Evolutionary conservation across 2,113 vertebrate species (phyloP).

Genomic region (cattle (Bos taurus)): ARS-UCD2.0 NC_037329.1:945001-945500

Average conservation of each 20-base stretch:
- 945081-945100: background rate
- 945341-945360: background rate
- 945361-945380: background rate
- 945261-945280: background rate
- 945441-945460: background rate
- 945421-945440: background rate
- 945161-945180: background rate
- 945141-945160: background rate
- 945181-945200: background rate
- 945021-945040: background rate
- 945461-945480: background rate
- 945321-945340: background rate
- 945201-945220: background rate
- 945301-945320: background rate
- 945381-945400: background rate
- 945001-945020: background rate
- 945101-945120: background rate
- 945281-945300: background rate
- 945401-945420: background rate
- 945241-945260: background rate
- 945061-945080: background rate
- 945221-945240: background rate
- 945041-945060: background rate
- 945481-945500: background rate
- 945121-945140: background rate